phyloP scores from a whole-genome alignment of 1,140 invertebrate species.

The Drosophila kohkoa region DNA sequence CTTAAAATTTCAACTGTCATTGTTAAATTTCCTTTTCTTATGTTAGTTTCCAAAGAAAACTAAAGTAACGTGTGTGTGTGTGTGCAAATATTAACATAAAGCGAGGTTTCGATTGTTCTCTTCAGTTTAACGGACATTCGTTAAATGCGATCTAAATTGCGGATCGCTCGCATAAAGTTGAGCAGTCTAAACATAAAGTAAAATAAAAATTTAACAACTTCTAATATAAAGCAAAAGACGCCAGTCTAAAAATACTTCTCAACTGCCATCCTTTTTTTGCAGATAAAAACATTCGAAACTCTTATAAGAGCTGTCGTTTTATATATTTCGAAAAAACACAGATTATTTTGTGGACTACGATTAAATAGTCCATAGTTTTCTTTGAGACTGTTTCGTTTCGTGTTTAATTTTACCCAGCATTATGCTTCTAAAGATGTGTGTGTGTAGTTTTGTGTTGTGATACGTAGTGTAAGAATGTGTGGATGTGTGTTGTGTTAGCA shows the following conservation, averaged over 20 bases:
- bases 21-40: too few relatives aligned
- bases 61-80: too few relatives aligned
- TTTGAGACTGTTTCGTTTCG: slow-evolving; percentile 46
- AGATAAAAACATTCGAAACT: slow-evolving; percentile 19
- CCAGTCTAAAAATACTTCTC: background rate
- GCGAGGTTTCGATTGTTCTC: too few relatives aligned
- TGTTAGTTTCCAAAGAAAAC: too few relatives aligned
- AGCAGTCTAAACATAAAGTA: too few relatives aligned
- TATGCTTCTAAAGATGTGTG: slow-evolving; percentile 25
- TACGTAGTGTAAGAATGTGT: background rate
- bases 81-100: too few relatives aligned
- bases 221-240: too few relatives aligned
- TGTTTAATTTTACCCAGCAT: slow-evolving; percentile 14
- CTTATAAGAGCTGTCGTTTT: slow-evolving; percentile 31
- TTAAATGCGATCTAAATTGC: too few relatives aligned
- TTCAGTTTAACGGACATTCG: too few relatives aligned
- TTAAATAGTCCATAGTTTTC: slow-evolving; percentile 26
- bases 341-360: slow-evolving; percentile 27
- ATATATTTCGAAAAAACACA: slow-evolving; percentile 38
- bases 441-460: slow-evolving; percentile 15
- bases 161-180: too few relatives aligned
- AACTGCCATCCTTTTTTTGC: background rate
- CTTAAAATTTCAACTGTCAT: too few relatives aligned
- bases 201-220: too few relatives aligned
- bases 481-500: slow-evolving; percentile 45